phyloP scores from a whole-genome alignment of 2,113 vertebrate species.

The Amblyornis subalaris region DNA sequence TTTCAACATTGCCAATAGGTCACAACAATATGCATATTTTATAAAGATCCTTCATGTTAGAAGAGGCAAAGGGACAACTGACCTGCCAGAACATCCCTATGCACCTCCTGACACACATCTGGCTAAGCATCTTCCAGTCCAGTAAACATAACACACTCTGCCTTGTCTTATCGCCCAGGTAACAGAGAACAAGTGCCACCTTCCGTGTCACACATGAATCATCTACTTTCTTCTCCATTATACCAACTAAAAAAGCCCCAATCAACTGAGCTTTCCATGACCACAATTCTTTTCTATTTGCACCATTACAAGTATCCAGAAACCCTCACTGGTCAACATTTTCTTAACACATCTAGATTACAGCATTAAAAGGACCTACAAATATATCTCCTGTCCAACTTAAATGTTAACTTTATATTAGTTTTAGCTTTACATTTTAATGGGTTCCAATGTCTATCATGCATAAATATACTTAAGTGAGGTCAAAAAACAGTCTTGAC shows the following conservation, averaged over 20 bases:
- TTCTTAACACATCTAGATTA: neutral
- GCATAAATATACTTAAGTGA: neutral
- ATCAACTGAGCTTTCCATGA: neutral
- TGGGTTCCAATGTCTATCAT: neutral
- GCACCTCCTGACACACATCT: neutral
- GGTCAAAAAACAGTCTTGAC: neutral
- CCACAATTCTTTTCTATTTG: neutral
- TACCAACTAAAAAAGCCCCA: neutral
- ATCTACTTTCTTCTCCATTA: constrained; percentile 11
- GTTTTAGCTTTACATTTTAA: neutral
- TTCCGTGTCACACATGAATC: neutral
- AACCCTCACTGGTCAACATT: neutral
- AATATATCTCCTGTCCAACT: neutral
- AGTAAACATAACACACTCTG: neutral
- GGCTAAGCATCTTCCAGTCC: neutral
- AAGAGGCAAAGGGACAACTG: neutral
- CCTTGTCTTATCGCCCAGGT: neutral
- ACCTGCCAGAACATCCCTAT: neutral
- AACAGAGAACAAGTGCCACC: constrained; percentile 28
- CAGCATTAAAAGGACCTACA: neutral
- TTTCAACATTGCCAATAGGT: neutral
- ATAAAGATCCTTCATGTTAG: neutral
- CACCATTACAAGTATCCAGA: neutral
- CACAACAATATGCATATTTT: neutral
- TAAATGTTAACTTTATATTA: neutral